Base-by-base conservation (phyloP, 2,797 vertebrate genomes). In the Vespertilio murinus region DNA sequence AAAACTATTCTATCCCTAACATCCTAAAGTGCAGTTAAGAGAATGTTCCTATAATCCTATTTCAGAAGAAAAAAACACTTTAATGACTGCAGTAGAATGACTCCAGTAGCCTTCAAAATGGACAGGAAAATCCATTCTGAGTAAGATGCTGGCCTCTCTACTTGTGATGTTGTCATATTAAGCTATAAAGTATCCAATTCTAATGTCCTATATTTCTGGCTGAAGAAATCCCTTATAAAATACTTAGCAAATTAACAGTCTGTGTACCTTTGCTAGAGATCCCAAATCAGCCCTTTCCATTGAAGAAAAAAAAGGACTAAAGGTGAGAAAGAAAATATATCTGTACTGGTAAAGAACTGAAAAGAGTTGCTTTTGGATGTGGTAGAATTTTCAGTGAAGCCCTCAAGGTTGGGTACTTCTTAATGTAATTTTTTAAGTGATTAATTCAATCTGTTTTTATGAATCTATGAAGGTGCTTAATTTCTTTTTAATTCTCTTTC, bases 191-290 rank as follows among this genome's bases (percentile, higher is more conserved):
- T 93, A 86, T 89, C 54, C 47, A 82, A 81, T 90, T 92, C 75
- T 75, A 83, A 93, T 92, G 74, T 65, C 54, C 25, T 61, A 45
- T 95, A 86, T 95, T 93, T 81, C 70, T 96, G 89, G 80, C 88
- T 95, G 40, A n/a, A 96, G 64, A 89, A 96, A 80, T 17, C 38
- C 88, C 69, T 93, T 93, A 91, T 84, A 59, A 88, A 93, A 95
- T 95, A 89, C 49, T 94, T 92, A 92, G 81, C 47, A 38, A 90
- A 93, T 93, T 93, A 94, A 84, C 83, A 88, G 83, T 52, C 64
- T 81, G 9, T 47, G 52, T 89, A 85, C 25, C n/a, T 86, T 95
- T 25, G 20, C 75, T 94, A 95, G 85, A 86, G 22, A 47, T 92
- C 85, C 65, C 65, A 78, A 73, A 81, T 86, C 67, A 91, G 64